Evolutionary conservation across 2,797 vertebrate species (phyloP).

Genomic region (Periparus ater): DNA sequence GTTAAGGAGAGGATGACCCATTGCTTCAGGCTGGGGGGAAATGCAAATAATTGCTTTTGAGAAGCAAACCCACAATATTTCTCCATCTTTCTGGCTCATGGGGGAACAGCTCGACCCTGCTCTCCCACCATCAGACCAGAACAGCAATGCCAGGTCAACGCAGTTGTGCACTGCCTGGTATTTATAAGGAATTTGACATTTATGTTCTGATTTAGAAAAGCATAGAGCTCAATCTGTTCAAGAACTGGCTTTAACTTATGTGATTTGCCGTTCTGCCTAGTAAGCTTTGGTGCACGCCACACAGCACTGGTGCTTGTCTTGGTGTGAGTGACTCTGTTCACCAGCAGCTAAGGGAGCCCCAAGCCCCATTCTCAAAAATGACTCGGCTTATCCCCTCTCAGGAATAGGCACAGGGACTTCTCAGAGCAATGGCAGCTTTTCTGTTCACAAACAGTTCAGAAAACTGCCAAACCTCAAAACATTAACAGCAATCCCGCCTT

Average conservation of each 20-base stretch:
- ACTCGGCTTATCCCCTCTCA: not conserved
- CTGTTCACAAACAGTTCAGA: not conserved
- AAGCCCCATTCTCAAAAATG: not conserved
- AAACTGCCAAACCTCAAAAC: not conserved
- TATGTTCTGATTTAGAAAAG: constrained; percentile 15
- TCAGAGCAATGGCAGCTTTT: not conserved
- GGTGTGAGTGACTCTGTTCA: not conserved
- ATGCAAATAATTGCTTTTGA: not conserved
- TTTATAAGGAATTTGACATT: constrained; percentile 69
- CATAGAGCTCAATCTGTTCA: constrained; percentile 27
- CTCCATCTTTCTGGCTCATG: not conserved
- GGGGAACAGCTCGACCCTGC: not conserved
- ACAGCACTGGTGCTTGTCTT: not conserved
- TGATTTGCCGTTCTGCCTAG: not conserved
- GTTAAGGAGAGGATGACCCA: not conserved
- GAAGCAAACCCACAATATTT: not conserved
- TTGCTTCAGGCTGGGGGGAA: not conserved
- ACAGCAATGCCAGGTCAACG: not conserved
- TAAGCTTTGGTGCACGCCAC: not conserved
- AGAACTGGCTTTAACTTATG: not conserved
- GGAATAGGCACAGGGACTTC: not conserved
- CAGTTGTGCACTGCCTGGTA: not conserved
- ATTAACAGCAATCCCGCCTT: not conserved
- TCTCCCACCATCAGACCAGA: not conserved
- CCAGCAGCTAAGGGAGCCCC: not conserved